Evolutionary conservation across 53 echinoderm and acorn worm species (phyloP).

Genomic region (Zoroaster sp.): DNA sequence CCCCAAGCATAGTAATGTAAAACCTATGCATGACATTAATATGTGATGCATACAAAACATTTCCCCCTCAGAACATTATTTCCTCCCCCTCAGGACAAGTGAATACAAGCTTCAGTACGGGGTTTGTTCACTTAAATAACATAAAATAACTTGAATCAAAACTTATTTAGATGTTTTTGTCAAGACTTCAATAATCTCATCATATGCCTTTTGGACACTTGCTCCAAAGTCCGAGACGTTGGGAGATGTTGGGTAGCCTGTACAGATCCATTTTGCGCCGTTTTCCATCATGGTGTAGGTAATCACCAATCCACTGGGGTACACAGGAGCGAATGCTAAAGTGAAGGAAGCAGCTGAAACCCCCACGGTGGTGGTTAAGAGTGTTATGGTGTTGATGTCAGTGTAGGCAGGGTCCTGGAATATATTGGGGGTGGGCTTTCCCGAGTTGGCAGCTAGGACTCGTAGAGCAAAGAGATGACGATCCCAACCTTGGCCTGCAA

Average conservation of each 20-base stretch:
- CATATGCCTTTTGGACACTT: conserved; percentile 66
- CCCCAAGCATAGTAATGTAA: too few relatives aligned
- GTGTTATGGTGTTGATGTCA: conserved; percentile 76
- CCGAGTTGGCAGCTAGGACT: conserved; percentile 58
- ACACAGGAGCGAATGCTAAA: conserved; percentile 82
- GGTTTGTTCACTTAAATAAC: too few relatives aligned
- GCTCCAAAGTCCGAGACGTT: conserved; percentile 71
- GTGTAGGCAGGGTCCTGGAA: conserved; percentile 87
- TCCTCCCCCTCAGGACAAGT: too few relatives aligned
- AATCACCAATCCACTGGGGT: conserved; percentile 74
- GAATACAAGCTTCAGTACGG: too few relatives aligned
- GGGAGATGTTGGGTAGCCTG: conserved; percentile 75
- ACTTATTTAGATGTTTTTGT: neutral
- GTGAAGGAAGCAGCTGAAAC: conserved; percentile 60
- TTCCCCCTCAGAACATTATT: too few relatives aligned
- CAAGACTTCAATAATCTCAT: conserved; percentile 78
- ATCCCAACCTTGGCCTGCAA: conserved; percentile 95
- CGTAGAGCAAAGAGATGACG: conserved; percentile 93
- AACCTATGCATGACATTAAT: too few relatives aligned
- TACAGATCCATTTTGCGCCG: conserved; percentile 48
- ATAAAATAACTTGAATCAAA: too few relatives aligned
- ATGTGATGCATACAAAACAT: too few relatives aligned
- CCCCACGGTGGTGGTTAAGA: conserved; percentile 84
- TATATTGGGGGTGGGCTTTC: conserved; percentile 32
- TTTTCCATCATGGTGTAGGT: conserved; percentile 72